Conservation (phyloP, 2,888 invertebrate genomes). For the Lumbricus terrestris region DNA sequence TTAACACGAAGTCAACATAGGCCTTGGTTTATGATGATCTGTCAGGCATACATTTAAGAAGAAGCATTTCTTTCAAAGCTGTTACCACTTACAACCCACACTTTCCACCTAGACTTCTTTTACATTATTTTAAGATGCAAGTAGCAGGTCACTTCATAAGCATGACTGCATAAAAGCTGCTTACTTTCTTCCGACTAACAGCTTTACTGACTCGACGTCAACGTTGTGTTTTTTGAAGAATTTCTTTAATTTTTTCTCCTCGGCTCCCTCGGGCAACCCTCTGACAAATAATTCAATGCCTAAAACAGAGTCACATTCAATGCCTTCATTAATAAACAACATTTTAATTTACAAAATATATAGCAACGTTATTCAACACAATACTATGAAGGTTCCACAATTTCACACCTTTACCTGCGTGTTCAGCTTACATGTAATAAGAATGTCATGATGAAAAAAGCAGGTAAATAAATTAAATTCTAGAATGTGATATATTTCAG, state of each 20-base stretch:
- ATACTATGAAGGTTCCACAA: no score
- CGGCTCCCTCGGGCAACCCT: not conserved
- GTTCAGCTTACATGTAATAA: no score
- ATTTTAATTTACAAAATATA: not conserved
- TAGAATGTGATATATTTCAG: no score
- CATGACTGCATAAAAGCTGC: not conserved
- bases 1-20: not conserved
- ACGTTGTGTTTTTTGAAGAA: not conserved
- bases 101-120: not conserved
- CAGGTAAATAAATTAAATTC: not conserved
- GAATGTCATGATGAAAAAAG: not conserved
- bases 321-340: not conserved
- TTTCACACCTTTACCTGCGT: no score
- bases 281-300: not conserved
- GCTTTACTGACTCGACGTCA: not conserved
- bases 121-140: not conserved
- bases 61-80: not conserved
- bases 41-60: not conserved
- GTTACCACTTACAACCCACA: not conserved
- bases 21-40: not conserved
- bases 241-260: not conserved
- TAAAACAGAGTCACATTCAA: not conserved
- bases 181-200: conserved; percentile 3
- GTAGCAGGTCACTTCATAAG: no score
- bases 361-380: no score